Evolutionary conservation across 2,113 vertebrate genomes (phyloP).

Genomic region (Burhinus oedicnemus): DNA sequence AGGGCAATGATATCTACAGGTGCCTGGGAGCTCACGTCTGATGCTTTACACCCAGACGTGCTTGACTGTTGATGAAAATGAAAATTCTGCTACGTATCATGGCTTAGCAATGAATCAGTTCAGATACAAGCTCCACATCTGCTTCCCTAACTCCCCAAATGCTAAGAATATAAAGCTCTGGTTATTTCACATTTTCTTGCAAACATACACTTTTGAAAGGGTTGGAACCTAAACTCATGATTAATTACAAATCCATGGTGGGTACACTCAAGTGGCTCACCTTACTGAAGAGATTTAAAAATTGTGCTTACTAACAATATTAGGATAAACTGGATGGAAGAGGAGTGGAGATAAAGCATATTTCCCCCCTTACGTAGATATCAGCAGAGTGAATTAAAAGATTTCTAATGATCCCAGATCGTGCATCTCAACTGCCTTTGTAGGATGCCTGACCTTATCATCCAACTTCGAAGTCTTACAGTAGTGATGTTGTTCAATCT

Average conservation of each 20-base stretch:
- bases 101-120: neutral
- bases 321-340: neutral
- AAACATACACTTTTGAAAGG: neutral
- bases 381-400: neutral
- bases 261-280: neutral
- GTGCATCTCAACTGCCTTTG: neutral
- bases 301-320: neutral
- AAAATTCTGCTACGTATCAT: neutral
- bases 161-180: neutral
- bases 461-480: neutral
- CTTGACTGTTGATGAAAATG: neutral
- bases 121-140: neutral
- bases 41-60: neutral
- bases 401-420: neutral
- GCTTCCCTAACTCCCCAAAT: neutral
- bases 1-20: too few species aligned
- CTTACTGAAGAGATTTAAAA: neutral
- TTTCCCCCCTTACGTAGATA: neutral
- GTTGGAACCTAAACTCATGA: neutral
- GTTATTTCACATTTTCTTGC: neutral
- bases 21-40: neutral
- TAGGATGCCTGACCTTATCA: neutral
- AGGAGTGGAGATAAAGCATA: neutral
- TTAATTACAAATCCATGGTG: neutral
- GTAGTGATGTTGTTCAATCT: neutral